A percentile compares a stretch with the other conserved stretches of the same genome.
Conservation (phyloP, 2,113 vertebrate genomes). For the Perca flavescens region DNA sequence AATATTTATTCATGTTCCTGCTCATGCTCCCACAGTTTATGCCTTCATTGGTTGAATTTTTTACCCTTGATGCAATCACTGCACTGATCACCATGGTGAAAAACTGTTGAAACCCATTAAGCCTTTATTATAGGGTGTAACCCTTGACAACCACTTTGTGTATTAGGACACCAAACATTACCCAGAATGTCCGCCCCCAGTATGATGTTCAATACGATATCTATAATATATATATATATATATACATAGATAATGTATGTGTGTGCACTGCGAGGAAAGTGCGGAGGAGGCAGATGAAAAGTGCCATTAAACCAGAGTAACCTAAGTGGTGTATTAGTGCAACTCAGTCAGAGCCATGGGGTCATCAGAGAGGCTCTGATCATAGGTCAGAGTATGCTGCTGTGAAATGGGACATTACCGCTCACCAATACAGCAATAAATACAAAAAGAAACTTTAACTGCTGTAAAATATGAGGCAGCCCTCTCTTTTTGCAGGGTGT, state of each 20-base stretch:
- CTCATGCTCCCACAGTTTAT: neutral
- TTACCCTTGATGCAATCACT: neutral
- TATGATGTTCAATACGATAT: constrained; percentile 1
- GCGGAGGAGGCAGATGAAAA: constrained; percentile 36
- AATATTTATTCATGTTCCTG: neutral
- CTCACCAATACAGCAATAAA: constrained; percentile 68
- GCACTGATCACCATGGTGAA: constrained; percentile 7
- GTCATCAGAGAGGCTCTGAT: constrained; percentile 62
- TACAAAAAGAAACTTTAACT: constrained; percentile 69
- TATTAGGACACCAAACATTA: constrained; percentile 4
- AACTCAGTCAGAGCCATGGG: constrained; percentile 38
- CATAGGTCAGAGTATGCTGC: constrained; percentile 63
- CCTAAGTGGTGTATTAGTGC: constrained; percentile 55
- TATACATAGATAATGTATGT: constrained; percentile 1
- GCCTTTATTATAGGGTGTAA: constrained; percentile 25
- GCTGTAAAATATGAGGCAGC: constrained; percentile 70
- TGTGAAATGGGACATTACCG: constrained; percentile 59
- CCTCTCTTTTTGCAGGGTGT: constrained; percentile 31
- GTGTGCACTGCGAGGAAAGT: neutral
- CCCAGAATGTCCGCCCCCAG: neutral
- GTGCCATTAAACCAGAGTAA: constrained; percentile 53
- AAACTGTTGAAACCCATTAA: constrained; percentile 8
- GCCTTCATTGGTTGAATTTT: constrained; percentile 2
- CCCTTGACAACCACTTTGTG: constrained; percentile 25
- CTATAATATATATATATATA: constrained; percentile 1